phyloP scores from a whole-genome alignment of 2,888 invertebrate genomes.

The Melikaiella ostensackeni region DNA sequence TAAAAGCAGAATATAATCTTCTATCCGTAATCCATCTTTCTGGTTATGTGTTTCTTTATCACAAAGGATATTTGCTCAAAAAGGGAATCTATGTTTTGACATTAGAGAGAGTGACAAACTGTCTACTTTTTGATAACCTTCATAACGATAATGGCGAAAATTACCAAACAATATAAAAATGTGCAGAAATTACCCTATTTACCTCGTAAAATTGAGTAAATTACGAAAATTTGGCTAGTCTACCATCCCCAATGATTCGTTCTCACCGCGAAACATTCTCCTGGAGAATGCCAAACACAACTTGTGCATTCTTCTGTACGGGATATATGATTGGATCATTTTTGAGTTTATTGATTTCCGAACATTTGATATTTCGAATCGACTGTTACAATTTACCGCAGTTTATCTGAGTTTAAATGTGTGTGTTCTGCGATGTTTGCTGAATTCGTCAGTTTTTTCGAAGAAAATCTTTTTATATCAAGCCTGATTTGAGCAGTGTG shows the following conservation, averaged over 20 bases:
- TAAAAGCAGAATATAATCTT: background rate
- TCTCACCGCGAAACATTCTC: background rate
- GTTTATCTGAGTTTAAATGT: background rate
- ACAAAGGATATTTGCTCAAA: background rate
- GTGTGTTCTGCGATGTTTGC: background rate
- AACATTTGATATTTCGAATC: background rate
- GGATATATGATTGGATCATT: background rate
- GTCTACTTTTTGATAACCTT: too few relatives aligned
- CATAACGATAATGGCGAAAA: too few relatives aligned
- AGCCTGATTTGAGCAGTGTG: background rate
- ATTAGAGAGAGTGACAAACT: too few relatives aligned
- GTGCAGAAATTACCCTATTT: too few relatives aligned
- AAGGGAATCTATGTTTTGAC: background rate
- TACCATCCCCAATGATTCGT: background rate
- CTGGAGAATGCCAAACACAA: background rate
- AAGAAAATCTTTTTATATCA: background rate
- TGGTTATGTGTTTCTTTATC: background rate
- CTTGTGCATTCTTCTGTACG: background rate
- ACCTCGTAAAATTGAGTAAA: too few relatives aligned
- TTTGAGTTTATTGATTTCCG: background rate
- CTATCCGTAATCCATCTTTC: slow-evolving; percentile 28
- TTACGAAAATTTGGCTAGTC: too few relatives aligned
- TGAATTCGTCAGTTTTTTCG: background rate
- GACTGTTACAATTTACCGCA: background rate
- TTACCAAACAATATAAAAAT: too few relatives aligned